Percentiles rank a stretch among this genome's conserved stretches.
phyloP scores from a whole-genome alignment of 1,140 invertebrate genomes.

The Pteromalus puparum region DNA sequence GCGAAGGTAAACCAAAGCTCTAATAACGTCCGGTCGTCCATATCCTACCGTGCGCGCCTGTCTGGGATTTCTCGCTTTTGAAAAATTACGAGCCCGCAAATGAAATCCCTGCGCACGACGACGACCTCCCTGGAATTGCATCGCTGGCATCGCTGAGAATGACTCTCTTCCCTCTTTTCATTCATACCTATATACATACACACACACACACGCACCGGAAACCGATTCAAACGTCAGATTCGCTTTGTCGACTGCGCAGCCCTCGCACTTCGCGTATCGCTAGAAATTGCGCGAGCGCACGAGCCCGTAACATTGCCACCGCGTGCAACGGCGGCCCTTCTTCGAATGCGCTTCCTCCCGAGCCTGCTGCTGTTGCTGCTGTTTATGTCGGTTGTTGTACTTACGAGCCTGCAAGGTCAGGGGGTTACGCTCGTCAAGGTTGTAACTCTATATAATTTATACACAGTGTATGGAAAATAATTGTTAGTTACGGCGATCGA shows the following conservation, averaged over 20 bases:
- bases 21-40: constrained; percentile 55
- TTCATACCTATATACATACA: background rate
- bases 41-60: constrained; percentile 2
- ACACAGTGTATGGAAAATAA: no score
- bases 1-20: background rate
- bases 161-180: background rate
- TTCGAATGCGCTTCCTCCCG: constrained; percentile 4
- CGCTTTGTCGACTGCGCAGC: constrained; percentile 25
- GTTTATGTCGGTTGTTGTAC: constrained; percentile 12
- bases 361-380: background rate
- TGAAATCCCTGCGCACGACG: constrained; percentile 60
- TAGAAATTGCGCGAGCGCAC: constrained; percentile 40
- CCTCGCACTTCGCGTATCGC: background rate
- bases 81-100: constrained; percentile 68
- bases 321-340: constrained; percentile 6
- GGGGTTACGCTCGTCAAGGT: constrained; percentile 17
- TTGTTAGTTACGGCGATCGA: no score
- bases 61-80: constrained; percentile 55
- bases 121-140: background rate
- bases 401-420: constrained; percentile 19
- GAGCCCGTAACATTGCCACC: constrained; percentile 26
- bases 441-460: background rate
- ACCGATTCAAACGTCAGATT: constrained; percentile 47
- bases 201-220: constrained; percentile 10
- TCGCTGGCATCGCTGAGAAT: no score